Evolutionary conservation across 2,888 invertebrate genomes (phyloP), one percentile per base, ranked within the genome.

Genomic region (Phasia obesa): DNA sequence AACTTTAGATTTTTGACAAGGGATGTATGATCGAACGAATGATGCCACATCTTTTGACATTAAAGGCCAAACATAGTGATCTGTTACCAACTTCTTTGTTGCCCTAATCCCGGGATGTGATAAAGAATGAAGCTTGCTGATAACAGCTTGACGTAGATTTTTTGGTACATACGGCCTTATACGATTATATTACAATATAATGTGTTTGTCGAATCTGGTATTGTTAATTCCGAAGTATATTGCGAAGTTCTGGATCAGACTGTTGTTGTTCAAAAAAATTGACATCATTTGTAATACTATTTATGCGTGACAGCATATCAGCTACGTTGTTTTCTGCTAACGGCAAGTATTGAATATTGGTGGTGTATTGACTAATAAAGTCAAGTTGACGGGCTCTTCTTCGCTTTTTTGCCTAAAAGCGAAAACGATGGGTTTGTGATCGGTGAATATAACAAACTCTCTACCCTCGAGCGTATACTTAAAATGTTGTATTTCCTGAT

Each of bases 401-500:
- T 23, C 6, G 51, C 51, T 25, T 51, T 51, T 51, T n/a, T 1
- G 9, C 9, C 21, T 49, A 49, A 49, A 49, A 19, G 21, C 13
- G 7, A 49, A 49, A 23, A 23, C 9, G n/a, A 51, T 51, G 15
- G 51, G 23, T 17, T 49, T 49, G 21, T 23, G 21, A 49, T 49
- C 35, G 3, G 35, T 11, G 11, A 35, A 11, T 2, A 35, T 35
- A 11, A 35, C 35, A 23, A 49, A 51, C 23, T 51, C 23, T 23
- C 11, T 7, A n/a, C 17, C 38, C 7, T 51, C 23, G 53, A 67
- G 38, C 7, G 47, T 23, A 13, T 64, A 75, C 13, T 17, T 31
- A 11, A 64, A 51, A n/a, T 51, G 51, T 31, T 35, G 51, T 19
- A 65, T 65, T n/a, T 19, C 51, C 25, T 65, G 51, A 6, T 65